A percentile compares a stretch with the other conserved stretches of the same genome.
phyloP scores from a whole-genome alignment of 2,113 vertebrate genomes.

The Periophthalmus modestus region DNA sequence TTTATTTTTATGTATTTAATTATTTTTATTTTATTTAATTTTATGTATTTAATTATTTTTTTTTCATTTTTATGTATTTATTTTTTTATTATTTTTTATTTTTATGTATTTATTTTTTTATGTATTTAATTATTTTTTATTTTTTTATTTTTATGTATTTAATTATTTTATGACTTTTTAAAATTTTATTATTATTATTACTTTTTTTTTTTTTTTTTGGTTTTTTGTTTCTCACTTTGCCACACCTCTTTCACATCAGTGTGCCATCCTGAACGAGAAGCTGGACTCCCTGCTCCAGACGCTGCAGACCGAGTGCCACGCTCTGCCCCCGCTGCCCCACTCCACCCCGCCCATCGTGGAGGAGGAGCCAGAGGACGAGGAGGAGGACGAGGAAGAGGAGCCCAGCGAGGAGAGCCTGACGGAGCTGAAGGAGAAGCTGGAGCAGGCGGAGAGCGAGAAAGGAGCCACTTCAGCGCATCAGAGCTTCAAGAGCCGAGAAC shows the following conservation, averaged over 20 bases:
- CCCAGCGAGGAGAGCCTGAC: slow-evolving; percentile 89
- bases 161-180: too few relatives aligned
- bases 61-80: too few relatives aligned
- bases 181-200: too few relatives aligned
- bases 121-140: too few relatives aligned
- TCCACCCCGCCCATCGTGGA: slow-evolving; percentile 84
- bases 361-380: slow-evolving; percentile 82
- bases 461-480: slow-evolving; percentile 73
- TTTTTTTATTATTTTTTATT: too few relatives aligned
- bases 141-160: too few relatives aligned
- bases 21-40: too few relatives aligned
- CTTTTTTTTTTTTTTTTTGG: neutral
- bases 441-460: slow-evolving; percentile 81
- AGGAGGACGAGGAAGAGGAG: slow-evolving; percentile 78
- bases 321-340: slow-evolving; percentile 66
- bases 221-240: neutral
- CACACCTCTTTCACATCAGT: slow-evolving; percentile 71
- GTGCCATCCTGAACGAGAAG: slow-evolving; percentile 92
- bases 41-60: too few relatives aligned
- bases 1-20: too few relatives aligned
- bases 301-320: slow-evolving; percentile 83
- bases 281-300: slow-evolving; percentile 91
- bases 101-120: too few relatives aligned
- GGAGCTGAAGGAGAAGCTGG: slow-evolving; percentile 86
- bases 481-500: slow-evolving; percentile 84